phyloP scores from a whole-genome alignment of 2,113 vertebrate species.

The Theropithecus gelada region DNA sequence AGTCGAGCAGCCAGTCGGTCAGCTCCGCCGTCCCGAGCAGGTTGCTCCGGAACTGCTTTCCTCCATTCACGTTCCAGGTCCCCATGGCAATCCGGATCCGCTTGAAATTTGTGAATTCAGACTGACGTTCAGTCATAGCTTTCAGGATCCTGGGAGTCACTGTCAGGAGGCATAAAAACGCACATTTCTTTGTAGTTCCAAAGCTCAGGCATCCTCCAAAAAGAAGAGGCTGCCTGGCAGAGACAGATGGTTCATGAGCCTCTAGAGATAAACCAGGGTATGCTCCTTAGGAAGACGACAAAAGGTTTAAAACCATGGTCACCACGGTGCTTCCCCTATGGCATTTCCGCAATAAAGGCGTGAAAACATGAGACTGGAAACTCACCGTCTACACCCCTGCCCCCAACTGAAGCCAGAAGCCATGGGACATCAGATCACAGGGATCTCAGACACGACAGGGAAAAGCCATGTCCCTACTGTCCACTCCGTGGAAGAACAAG shows the following conservation, averaged over 20 bases:
- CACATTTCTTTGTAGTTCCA: not conserved
- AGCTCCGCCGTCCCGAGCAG: slow-evolving; percentile 85
- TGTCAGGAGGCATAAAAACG: not conserved
- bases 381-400: rapidly evolving
- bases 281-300: rapidly evolving
- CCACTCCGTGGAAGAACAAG: not conserved
- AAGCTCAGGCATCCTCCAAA: rapidly evolving
- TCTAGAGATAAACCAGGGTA: rapidly evolving
- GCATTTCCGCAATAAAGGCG: not conserved
- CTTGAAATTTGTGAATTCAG: slow-evolving; percentile 87
- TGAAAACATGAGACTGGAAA: not conserved
- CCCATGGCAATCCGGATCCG: slow-evolving; percentile 83
- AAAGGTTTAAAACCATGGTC: not conserved
- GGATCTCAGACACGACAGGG: rapidly evolving
- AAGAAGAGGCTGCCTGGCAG: not conserved
- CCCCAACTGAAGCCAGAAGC: not conserved
- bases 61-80: slow-evolving; percentile 89
- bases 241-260: rapidly evolving
- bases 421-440: not conserved
- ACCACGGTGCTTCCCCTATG: rapidly evolving
- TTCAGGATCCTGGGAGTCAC: slow-evolving; percentile 87
- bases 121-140: slow-evolving; percentile 87
- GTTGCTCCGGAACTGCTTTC: slow-evolving; percentile 88
- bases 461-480: rapidly evolving
- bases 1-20: slow-evolving; percentile 88